Evolutionary conservation across 2,888 invertebrate species (phyloP), one percentile per base, ranked within the genome.

Genomic region (Conus canariensis): DNA sequence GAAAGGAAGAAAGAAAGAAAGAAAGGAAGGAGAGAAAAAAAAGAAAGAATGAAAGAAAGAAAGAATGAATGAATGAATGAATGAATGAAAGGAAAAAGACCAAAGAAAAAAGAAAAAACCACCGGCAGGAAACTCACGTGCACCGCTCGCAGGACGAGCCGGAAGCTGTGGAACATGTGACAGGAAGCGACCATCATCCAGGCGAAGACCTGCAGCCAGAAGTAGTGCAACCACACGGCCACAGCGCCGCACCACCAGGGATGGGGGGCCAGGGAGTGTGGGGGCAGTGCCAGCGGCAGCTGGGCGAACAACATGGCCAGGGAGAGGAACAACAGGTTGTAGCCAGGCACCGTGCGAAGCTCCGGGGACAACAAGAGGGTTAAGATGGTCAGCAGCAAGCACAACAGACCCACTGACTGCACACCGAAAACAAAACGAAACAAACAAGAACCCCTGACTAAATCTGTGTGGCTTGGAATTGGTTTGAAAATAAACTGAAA

Each of bases 151-250:
- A 74, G 8, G 19, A 74, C n/a, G 6, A 19, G 74, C 19, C 74
- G 74, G n/a, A 74, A 74, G n/a, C 19, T 22, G 22, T 22, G 22
- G 74, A 74, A 74, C 74, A 74, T 74, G 74, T 74, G 74, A n/a
- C 74, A 14, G n/a, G 74, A 74, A 74, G 74, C 74, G 8, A 74
- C 2, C 19, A 22, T 74, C 74, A 74, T 74, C 74, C 74, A 74
- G 74, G 74, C 74, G 74, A 74, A 74, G 74, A 74, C 74, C 22
- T 74, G 74, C n/a, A 74, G 74, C 74, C 74, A 74, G 74, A 74
- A 74, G 74, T 74, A 74, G 22, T 74, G 74, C 8, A 22, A 22
- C 74, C 74, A 74, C 74, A 22, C 6, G 5, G 74, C 74, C 74
- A 74, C 19, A 22, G n/a, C 74, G 1, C 2, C 2, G 74, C 74